Base-by-base conservation (phyloP, 2,888 invertebrate species). In the Apotomis betuletana region DNA sequence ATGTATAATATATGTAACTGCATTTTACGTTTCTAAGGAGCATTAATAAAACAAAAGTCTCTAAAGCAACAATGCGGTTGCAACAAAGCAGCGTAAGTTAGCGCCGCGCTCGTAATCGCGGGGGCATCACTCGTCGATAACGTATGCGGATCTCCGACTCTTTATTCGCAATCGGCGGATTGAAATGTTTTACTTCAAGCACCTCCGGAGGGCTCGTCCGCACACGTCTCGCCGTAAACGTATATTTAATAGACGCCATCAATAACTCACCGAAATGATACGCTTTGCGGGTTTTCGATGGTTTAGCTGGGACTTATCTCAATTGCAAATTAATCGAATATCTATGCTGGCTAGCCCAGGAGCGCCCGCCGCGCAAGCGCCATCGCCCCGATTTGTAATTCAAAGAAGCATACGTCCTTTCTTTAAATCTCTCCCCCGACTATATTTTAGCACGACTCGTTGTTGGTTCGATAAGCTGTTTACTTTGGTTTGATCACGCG, bases 201-300 rank as follows among this genome's bases (percentile, higher is more conserved):
- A 82, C 86, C 87, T 86, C 86, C 83, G 77, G 80, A 79, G 81
- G 86, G 80, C 80, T 80, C 80, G 1, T 78, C 78, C 80, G 80
- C 80, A 85, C 85, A 84, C 85, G 83, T 84, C 82, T 83, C 80
- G 79, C 75, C 81, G 86, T 82, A 90, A 93, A 93, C 90, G 90
- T 90, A 87, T 90, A 90, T 93, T 93, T 93, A 92, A 94, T 93
- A 90, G 91, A 84, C 83, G 85, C 89, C 90, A 94, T 94, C 93
- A 93, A 94, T 93, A 94, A 94, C 92, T 86, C 86, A 84, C 79
- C 83, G 87, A 90, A 87, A 91, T 90, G 90, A 90, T 90, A 89
- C 89, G 87, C 84, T 86, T 88, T 85, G 85, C 84, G 85, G 85
- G 84, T 85, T 85, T 84, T 85, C 86, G 85, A 88, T 85, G 87